Percentiles rank a stretch among this genome's conserved stretches.
Evolutionary conservation across 92 coral and sea anemone species (phyloP).

Genomic region (Porites lobata): DNA sequence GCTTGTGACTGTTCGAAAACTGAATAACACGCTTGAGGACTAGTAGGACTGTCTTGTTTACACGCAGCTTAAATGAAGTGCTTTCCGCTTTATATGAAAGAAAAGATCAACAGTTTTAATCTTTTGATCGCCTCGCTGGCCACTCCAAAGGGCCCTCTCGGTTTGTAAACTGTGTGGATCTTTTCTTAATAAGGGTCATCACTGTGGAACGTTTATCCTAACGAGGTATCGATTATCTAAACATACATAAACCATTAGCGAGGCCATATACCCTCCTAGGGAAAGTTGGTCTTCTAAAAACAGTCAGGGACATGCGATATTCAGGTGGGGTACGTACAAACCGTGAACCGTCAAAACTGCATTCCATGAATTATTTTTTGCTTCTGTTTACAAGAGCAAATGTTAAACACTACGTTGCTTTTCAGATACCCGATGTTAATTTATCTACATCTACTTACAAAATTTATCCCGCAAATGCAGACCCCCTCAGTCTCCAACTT

Average conservation of each 20-base stretch:
- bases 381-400: neutral
- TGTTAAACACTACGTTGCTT: neutral
- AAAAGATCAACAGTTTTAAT: neutral
- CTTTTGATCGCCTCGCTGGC: constrained; percentile 1
- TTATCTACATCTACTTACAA: constrained; percentile 15
- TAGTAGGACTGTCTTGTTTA: neutral
- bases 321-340: constrained; percentile 3
- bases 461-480: neutral
- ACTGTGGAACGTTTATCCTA: neutral
- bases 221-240: neutral
- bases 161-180: neutral
- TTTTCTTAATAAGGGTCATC: neutral
- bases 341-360: neutral
- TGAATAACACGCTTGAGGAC: neutral
- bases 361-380: neutral
- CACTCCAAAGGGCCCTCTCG: constrained; percentile 1
- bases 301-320: neutral
- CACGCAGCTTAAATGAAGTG: neutral
- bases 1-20: neutral
- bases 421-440: neutral
- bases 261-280: neutral
- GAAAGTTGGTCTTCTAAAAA: neutral
- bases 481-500: no score
- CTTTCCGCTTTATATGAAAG: neutral
- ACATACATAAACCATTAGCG: neutral